Conservation (phyloP, 2,888 invertebrate genomes). For the Mamestra brassicae region DNA sequence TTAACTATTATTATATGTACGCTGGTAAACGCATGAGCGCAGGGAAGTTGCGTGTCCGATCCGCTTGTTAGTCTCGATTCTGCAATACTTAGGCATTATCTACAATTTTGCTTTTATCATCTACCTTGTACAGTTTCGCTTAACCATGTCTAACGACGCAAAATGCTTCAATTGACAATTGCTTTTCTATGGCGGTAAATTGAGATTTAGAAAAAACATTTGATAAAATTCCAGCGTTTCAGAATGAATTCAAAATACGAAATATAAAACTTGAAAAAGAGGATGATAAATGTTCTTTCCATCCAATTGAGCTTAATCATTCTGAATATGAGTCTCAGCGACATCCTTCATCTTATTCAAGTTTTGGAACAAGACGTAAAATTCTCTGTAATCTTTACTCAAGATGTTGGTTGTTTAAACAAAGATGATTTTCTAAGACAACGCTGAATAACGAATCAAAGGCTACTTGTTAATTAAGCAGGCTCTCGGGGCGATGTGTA, state of each 20-base stretch:
- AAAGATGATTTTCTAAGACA: constrained; percentile 64
- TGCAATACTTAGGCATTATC: constrained; percentile 47
- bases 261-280: constrained; percentile 10
- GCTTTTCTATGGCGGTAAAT: constrained; percentile 25
- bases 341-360: constrained; percentile 33
- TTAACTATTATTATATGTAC: constrained; percentile 45
- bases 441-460: constrained; percentile 65
- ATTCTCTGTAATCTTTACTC: constrained; percentile 47
- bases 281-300: constrained; percentile 27
- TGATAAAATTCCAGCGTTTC: constrained; percentile 8
- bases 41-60: constrained; percentile 58
- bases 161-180: constrained; percentile 43
- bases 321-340: constrained; percentile 21
- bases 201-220: constrained; percentile 15
- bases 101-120: constrained; percentile 50
- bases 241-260: constrained; percentile 9
- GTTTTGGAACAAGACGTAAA: constrained; percentile 37
- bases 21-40: constrained; percentile 35
- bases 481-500: constrained; percentile 50
- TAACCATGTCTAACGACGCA: constrained; percentile 34
- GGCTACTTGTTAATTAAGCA: constrained; percentile 70
- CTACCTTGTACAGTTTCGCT: constrained; percentile 27
- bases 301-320: constrained; percentile 6
- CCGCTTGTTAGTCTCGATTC: constrained; percentile 56
- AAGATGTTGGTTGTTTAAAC: constrained; percentile 61